A percentile compares a stretch with the other conserved stretches of the same genome.
Evolutionary conservation across 2,888 invertebrate genomes (phyloP).

Genomic region (Tipula vernalis): DNA sequence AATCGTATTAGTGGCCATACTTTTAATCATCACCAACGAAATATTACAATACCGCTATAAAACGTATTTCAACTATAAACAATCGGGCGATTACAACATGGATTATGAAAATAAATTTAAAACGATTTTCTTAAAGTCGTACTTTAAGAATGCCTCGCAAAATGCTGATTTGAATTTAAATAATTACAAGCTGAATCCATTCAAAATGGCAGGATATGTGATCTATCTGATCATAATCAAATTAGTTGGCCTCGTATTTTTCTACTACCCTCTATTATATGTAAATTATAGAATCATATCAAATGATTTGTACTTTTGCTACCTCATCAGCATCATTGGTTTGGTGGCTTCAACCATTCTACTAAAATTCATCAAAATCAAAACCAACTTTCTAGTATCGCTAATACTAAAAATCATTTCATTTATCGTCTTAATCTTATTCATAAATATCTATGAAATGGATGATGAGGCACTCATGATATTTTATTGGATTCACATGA

Average conservation of each 20-base stretch:
- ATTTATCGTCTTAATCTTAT: not conserved
- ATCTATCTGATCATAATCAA: not conserved
- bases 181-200: not conserved
- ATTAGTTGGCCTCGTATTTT: not conserved
- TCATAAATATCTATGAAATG: not conserved
- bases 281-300: not conserved
- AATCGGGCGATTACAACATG: not conserved
- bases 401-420: not conserved
- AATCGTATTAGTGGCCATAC: not conserved
- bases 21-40: not conserved
- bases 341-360: not conserved
- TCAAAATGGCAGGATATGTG: not conserved
- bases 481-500: not conserved
- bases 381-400: not conserved
- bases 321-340: not conserved
- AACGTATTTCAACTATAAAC: not conserved
- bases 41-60: not conserved
- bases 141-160: not conserved
- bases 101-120: not conserved
- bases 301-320: not conserved
- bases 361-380: not conserved
- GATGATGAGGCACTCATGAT: not conserved
- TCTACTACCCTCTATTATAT: not conserved
- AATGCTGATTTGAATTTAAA: not conserved
- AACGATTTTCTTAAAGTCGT: not conserved